phyloP scores from a whole-genome alignment of 2,888 invertebrate species.

The Entomobrya proxima region DNA sequence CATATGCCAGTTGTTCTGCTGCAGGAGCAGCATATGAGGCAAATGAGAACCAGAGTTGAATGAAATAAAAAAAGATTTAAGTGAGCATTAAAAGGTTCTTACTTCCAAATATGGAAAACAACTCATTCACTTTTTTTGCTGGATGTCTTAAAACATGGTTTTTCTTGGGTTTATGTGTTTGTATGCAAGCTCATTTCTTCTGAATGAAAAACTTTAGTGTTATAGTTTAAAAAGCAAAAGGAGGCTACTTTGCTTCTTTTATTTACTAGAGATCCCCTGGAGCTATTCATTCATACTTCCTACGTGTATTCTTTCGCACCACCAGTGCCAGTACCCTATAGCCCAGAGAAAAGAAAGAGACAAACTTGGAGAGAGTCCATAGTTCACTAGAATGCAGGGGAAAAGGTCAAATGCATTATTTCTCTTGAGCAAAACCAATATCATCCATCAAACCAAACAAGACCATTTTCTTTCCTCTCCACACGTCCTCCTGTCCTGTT shows the following conservation, averaged over 20 bases:
- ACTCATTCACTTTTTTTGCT: slow-evolving; percentile 40
- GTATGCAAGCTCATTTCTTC: slow-evolving; percentile 1
- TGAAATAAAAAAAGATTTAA: slow-evolving; percentile 20
- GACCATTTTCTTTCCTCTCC: not conserved
- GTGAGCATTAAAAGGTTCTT: slow-evolving; percentile 14
- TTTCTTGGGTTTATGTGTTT: not conserved
- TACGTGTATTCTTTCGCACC: not conserved
- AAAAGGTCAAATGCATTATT: slow-evolving; percentile 57
- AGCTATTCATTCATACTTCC: slow-evolving; percentile 39
- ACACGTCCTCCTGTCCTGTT: not conserved
- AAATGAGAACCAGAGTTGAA: not conserved
- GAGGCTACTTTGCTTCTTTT: slow-evolving; percentile 9
- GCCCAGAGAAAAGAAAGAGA: no score
- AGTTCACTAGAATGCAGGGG: slow-evolving; percentile 28
- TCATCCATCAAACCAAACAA: slow-evolving; percentile 31
- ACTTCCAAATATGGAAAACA: slow-evolving; percentile 26
- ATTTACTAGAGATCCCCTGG: slow-evolving; percentile 41
- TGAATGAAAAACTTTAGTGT: slow-evolving; percentile 21
- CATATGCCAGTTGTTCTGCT: not conserved
- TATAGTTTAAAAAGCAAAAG: slow-evolving; percentile 13
- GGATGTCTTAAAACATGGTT: slow-evolving; percentile 33
- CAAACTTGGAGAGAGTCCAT: slow-evolving; percentile 20
- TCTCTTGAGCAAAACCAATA: not conserved
- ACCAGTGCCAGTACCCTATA: not conserved
- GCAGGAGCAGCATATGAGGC: not conserved